phyloP scores from a whole-genome alignment of 2,888 invertebrate species.

The Meganola albula region DNA sequence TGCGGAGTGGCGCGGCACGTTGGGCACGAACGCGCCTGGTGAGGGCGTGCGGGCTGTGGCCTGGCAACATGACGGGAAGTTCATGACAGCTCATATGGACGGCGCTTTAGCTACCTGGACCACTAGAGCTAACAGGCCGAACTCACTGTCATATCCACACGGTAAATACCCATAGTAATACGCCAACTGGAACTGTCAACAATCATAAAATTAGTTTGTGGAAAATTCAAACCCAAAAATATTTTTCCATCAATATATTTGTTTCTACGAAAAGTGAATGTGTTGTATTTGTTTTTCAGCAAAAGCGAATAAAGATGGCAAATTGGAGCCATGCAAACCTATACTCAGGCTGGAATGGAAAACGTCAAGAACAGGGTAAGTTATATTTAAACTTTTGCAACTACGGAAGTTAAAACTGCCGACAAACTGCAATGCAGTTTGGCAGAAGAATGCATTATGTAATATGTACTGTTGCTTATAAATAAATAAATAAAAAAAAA shows the following conservation, averaged over 20 bases:
- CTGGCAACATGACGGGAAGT: constrained; percentile 99
- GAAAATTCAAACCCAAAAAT: too few relatives aligned
- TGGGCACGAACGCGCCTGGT: constrained; percentile 85
- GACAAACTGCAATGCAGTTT: too few relatives aligned
- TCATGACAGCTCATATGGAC: constrained; percentile 97
- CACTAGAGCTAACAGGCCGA: constrained; percentile 86
- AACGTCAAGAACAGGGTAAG: constrained; percentile 89
- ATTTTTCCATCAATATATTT: too few relatives aligned
- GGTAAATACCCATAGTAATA: constrained; percentile 82
- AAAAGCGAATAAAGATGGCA: constrained; percentile 94
- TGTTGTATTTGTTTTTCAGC: constrained; percentile 76
- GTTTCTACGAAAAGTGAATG: too few relatives aligned
- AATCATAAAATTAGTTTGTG: too few relatives aligned
- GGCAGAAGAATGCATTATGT: too few relatives aligned
- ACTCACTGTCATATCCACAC: constrained; percentile 92
- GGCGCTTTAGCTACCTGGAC: constrained; percentile 98
- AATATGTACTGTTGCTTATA: too few relatives aligned
- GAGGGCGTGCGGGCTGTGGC: constrained; percentile 91
- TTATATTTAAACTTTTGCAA: background rate
- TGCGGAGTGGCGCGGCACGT: constrained; percentile 91
- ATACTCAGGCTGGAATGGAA: constrained; percentile 98
- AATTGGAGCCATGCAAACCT: constrained; percentile 94
- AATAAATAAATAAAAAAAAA: too few relatives aligned
- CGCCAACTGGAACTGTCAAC: too few relatives aligned
- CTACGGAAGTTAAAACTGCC: too few relatives aligned